These are phyloP conservation scores for Pelobates cultripes DNA, from an alignment of 2,797 vertebrate genomes.

Conservation along the genomic window DNA sequence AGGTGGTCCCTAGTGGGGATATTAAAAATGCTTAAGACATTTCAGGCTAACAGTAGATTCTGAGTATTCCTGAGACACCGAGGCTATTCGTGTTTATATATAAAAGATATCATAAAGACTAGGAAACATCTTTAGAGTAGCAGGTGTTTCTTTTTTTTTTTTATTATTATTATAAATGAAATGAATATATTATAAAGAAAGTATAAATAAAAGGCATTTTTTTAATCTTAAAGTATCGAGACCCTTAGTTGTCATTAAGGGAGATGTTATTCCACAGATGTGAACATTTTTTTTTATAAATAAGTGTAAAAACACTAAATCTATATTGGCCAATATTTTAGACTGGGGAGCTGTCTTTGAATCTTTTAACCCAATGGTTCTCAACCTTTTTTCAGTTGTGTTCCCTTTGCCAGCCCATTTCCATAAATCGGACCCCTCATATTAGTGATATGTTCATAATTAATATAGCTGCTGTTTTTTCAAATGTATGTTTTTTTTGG, in stretches of 20 bases:
- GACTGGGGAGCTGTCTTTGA: no score
- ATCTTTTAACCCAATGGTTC: no score
- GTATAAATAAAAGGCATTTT: background rate
- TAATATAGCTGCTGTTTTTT: no score
- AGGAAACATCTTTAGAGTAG: background rate
- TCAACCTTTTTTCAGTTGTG: no score
- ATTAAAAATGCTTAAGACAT: slow-evolving; percentile 37
- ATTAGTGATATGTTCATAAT: no score
- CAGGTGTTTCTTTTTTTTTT: background rate
- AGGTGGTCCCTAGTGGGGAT: slow-evolving; percentile 29
- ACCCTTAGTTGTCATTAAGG: background rate
- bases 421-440: no score
- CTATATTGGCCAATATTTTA: no score
- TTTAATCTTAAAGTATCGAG: background rate
- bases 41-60: slow-evolving; percentile 16
- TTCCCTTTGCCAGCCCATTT: no score
- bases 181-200: background rate
- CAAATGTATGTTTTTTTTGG: no score
- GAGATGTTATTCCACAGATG: background rate
- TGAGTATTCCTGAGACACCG: background rate
- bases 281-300: background rate
- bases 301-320: no score
- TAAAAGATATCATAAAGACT: slow-evolving; percentile 21
- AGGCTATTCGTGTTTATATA: slow-evolving; percentile 1
- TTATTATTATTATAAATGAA: background rate